Percentiles rank a stretch among this genome's conserved stretches.
Conservation (phyloP, 2,797 vertebrate genomes). For the Esox masquinongy region DNA sequence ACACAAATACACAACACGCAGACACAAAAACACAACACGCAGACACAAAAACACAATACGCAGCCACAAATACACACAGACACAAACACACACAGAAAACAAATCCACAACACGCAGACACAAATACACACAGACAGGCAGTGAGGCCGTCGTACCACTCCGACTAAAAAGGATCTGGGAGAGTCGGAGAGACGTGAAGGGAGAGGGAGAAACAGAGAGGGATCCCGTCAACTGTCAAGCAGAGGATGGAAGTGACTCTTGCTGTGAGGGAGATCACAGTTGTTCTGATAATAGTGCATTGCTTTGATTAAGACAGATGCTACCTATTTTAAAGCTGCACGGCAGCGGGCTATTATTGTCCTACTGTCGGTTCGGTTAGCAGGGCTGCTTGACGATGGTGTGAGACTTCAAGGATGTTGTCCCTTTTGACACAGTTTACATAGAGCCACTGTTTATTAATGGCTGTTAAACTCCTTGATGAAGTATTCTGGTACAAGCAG, state of each 20-base stretch:
- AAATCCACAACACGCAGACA: no score
- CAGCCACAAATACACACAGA: no score
- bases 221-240: conserved; percentile 51
- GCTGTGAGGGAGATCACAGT: conserved; percentile 62
- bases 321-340: conserved; percentile 44
- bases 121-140: conserved; percentile 48
- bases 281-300: conserved; percentile 31
- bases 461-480: not conserved
- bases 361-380: not conserved
- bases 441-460: not conserved
- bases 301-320: conserved; percentile 45
- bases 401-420: not conserved
- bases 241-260: conserved; percentile 59
- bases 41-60: no score
- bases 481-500: not conserved
- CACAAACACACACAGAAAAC: no score
- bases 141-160: conserved; percentile 16
- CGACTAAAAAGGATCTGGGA: not conserved
- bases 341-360: conserved; percentile 36
- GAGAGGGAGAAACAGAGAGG: conserved; percentile 24
- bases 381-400: not conserved
- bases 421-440: not conserved
- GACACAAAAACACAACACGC: no score
- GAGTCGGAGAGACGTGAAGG: conserved; percentile 41
- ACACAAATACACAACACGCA: no score